These are phyloP conservation scores for Vanessa cardui DNA, from an alignment of 2,888 invertebrate species.

Conservation along the genomic window DNA sequence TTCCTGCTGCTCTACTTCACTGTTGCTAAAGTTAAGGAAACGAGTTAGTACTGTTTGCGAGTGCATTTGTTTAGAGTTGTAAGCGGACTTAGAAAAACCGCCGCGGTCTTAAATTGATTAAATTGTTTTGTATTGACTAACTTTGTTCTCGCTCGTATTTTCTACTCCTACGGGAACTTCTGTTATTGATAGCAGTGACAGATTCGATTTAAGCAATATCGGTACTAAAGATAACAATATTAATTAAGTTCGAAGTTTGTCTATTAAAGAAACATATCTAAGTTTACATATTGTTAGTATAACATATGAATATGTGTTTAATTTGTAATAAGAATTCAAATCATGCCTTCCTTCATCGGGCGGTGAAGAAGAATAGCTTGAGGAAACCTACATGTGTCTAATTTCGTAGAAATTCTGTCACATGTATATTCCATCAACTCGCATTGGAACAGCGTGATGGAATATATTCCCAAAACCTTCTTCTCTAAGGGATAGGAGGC, in stretches of 20 bases:
- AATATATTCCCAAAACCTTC: too few relatives aligned
- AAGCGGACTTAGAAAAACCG: background rate
- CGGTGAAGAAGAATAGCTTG: too few relatives aligned
- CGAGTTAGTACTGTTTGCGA: slow-evolving; percentile 15
- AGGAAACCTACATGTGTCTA: too few relatives aligned
- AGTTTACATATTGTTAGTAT: too few relatives aligned
- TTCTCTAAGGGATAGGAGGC: too few relatives aligned
- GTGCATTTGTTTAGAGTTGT: background rate
- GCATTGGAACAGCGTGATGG: too few relatives aligned
- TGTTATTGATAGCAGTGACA: slow-evolving; percentile 4
- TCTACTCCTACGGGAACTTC: background rate
- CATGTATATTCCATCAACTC: too few relatives aligned
- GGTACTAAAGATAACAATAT: background rate
- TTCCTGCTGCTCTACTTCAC: background rate
- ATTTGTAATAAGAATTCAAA: too few relatives aligned
- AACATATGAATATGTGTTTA: too few relatives aligned
- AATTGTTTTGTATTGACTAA: slow-evolving; percentile 9
- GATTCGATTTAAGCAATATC: slow-evolving; percentile 1
- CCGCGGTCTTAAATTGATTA: background rate
- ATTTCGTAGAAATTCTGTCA: too few relatives aligned
- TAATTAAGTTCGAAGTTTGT: background rate
- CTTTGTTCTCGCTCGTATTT: background rate
- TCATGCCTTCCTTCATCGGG: too few relatives aligned
- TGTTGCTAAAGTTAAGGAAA: slow-evolving; percentile 16
- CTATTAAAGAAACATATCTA: background rate